Conservation (phyloP, 2,113 vertebrate genomes). For the Polypterus bichir region DNA sequence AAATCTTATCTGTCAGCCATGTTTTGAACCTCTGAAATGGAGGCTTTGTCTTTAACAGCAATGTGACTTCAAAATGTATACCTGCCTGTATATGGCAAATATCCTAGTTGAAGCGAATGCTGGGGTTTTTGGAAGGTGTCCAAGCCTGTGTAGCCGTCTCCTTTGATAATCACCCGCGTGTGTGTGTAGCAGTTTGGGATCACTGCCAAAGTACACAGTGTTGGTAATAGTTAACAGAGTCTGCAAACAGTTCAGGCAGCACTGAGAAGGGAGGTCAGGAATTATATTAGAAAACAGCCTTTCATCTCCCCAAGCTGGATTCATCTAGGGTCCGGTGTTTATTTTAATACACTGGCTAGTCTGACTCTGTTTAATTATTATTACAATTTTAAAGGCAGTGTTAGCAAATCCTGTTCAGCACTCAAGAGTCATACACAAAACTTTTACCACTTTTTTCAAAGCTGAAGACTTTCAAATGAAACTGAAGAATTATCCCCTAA, state of each 20-base stretch:
- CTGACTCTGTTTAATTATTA: background rate
- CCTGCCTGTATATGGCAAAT: too few relatives aligned
- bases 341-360: slow-evolving; percentile 1
- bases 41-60: too few relatives aligned
- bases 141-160: slow-evolving; percentile 42
- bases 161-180: slow-evolving; percentile 57
- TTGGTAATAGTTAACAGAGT: slow-evolving; percentile 63
- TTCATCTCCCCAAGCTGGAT: slow-evolving; percentile 14
- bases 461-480: too few relatives aligned
- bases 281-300: slow-evolving; percentile 26
- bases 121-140: slow-evolving; percentile 45
- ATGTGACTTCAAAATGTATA: too few relatives aligned
- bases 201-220: slow-evolving; percentile 53
- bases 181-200: slow-evolving; percentile 51
- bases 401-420: background rate
- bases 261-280: slow-evolving; percentile 45
- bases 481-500: too few relatives aligned
- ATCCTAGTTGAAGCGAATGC: slow-evolving; percentile 15
- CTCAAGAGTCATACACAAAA: background rate
- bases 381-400: background rate
- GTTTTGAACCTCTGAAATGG: too few relatives aligned
- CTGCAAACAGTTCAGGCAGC: slow-evolving; percentile 46
- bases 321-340: slow-evolving; percentile 1
- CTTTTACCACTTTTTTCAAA: background rate
- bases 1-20: too few relatives aligned